Conservation (phyloP, 1,140 invertebrate genomes). For the Drosophila burlai region DNA sequence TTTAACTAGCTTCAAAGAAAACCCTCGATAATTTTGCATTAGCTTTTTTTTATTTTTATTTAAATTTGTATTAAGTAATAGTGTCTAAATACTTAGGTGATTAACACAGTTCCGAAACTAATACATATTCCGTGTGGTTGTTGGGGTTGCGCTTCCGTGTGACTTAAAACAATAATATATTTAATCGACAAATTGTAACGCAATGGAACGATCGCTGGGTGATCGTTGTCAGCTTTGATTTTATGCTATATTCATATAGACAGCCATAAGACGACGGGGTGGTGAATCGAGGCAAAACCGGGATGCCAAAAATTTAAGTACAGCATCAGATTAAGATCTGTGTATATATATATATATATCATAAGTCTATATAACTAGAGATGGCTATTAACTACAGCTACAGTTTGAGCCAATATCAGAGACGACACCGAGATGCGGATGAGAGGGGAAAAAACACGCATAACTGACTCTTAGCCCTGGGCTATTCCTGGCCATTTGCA, state of each 20-base stretch:
- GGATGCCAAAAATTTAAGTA: conserved; percentile 70
- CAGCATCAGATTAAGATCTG: conserved; percentile 59
- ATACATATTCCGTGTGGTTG: conserved; percentile 67
- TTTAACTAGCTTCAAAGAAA: background rate
- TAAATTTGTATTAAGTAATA: conserved; percentile 77
- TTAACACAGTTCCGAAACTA: conserved; percentile 82
- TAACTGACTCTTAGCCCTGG: conserved; percentile 51
- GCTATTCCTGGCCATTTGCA: conserved; percentile 62
- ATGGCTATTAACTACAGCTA: conserved; percentile 66
- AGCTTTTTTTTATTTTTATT: conserved; percentile 57
- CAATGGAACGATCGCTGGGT: conserved; percentile 65
- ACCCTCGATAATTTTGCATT: conserved; percentile 20
- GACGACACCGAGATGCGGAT: conserved; percentile 63
- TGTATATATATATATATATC: conserved; percentile 35
- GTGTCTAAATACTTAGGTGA: conserved; percentile 84
- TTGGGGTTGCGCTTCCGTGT: conserved; percentile 15
- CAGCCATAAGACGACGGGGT: conserved; percentile 58
- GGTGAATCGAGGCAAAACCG: conserved; percentile 56
- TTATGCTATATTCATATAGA: conserved; percentile 58
- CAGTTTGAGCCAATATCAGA: conserved; percentile 66
- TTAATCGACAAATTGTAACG: conserved; percentile 59
- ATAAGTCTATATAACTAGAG: conserved; percentile 36
- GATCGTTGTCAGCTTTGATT: conserved; percentile 69
- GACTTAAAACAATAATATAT: conserved; percentile 59
- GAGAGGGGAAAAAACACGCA: conserved; percentile 25